These are phyloP conservation scores for Clinocottus analis DNA, from an alignment of 2,113 vertebrate species.

Conservation along the genomic window DNA sequence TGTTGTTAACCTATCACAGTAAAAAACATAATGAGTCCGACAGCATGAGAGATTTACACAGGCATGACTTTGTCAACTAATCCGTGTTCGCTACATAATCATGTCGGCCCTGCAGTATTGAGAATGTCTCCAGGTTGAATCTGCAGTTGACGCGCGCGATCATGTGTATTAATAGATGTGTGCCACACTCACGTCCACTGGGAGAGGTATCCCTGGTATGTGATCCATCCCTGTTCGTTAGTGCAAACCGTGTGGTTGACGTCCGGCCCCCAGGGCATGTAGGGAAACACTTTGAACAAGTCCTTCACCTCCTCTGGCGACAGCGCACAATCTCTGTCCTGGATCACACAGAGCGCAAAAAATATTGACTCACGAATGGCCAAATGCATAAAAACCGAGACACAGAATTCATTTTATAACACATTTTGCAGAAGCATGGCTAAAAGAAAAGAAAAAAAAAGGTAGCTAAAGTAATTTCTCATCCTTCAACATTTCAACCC, in stretches of 20 bases:
- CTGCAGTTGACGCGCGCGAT: not conserved
- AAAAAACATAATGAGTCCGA: conserved; percentile 1
- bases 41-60: not conserved
- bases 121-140: not conserved
- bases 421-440: not conserved
- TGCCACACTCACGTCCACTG: conserved; percentile 97
- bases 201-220: conserved; percentile 98
- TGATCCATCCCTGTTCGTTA: conserved; percentile 97
- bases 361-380: not conserved
- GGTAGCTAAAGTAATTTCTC: not conserved
- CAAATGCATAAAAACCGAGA: not conserved
- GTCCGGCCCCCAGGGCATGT: conserved; percentile 98
- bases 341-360: conserved; percentile 45
- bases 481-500: not conserved
- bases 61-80: not conserved
- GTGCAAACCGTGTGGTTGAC: conserved; percentile 98
- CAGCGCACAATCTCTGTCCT: conserved; percentile 97
- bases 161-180: not conserved
- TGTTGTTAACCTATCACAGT: conserved; percentile 89
- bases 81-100: not conserved
- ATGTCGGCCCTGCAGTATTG: not conserved
- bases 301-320: conserved; percentile 97
- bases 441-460: no score
- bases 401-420: not conserved
- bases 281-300: conserved; percentile 97